Evolutionary conservation across 2,113 vertebrate species (phyloP), one percentile per base, ranked within the genome.

Genomic region (Tetraodon nigroviridis): DNA sequence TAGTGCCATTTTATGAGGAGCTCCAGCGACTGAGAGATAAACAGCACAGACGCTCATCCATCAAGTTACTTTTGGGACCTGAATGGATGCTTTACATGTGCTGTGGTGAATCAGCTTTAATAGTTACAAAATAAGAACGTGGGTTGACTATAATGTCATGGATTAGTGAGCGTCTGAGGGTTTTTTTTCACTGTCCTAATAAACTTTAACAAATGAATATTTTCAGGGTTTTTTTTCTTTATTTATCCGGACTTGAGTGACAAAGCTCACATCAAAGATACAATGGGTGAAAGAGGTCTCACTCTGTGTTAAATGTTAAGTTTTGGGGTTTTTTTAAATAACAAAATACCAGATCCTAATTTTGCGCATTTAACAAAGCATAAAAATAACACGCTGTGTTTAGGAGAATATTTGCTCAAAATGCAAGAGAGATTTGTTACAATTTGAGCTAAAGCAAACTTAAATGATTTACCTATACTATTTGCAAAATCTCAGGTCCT

Each of bases 1-100:
- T 98, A 48, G 90, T 32, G 51, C 65, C 50, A 8, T 44, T n/a
- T 10, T 14, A 55, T 4, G 5, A 48, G 4, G 20, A 71, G 22
- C 47, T 42, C 50, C 24, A 24, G 46, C 59, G 24, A 5, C 0
- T 24, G 11, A 4, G 0, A 5, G 51, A 53, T 20, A 60, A 69
- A 69, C 61, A 54, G 68, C 67, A 27, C 29, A 21, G 45, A 46
- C 50, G 37, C 37, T 67, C 42, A 2, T 56, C 52, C 5, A n/a
- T 29, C 2, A 45, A 37, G 48, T 20, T 45, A n/a, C 58, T 56
- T 55, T 46, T 5, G 20, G 48, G 41, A 4, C 5, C 11, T 44
- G 15, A 37, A 27, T 2, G 55, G 37, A 65, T 3, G 7, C 53
- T 21, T 51, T 37, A 13, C 11, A 24, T 3, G 7, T n/a, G 37